Conservation (phyloP, 2,797 vertebrate species). For the Psittacula echo region DNA sequence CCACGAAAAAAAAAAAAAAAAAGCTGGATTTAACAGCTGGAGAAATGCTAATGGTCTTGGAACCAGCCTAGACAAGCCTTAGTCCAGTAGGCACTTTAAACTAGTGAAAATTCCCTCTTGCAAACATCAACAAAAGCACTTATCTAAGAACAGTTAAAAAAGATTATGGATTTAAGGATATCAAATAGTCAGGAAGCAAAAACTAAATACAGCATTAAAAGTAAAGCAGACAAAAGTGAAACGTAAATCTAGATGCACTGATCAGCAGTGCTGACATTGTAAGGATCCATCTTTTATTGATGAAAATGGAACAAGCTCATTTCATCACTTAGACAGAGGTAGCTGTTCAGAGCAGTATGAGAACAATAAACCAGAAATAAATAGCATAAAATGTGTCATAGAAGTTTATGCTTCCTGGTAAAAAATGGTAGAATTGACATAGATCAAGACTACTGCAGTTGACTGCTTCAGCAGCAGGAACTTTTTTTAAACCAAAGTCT, state of each 20-base stretch:
- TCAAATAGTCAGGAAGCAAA: constrained; percentile 1
- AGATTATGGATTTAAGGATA: not conserved
- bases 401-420: not conserved
- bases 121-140: not conserved
- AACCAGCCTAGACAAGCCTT: not conserved
- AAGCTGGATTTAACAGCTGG: not conserved
- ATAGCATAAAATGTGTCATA: not conserved
- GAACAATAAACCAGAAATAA: not conserved
- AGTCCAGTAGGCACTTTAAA: not conserved
- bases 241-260: not conserved
- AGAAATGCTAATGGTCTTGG: not conserved
- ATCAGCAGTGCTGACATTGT: not conserved
- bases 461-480: not conserved
- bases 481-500: not conserved
- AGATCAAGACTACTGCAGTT: not conserved
- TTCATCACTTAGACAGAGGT: not conserved
- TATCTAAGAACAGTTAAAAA: not conserved
- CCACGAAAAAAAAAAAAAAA: not conserved
- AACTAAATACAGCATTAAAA: not conserved
- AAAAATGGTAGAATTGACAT: not conserved
- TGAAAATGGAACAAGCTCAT: constrained; percentile 6
- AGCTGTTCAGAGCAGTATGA: not conserved
- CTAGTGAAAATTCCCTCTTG: not conserved
- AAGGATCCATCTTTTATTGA: constrained; percentile 3
- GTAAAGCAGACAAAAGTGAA: not conserved